phyloP scores from a whole-genome alignment of 2,888 invertebrate species.

The Pherbina coryleti region DNA sequence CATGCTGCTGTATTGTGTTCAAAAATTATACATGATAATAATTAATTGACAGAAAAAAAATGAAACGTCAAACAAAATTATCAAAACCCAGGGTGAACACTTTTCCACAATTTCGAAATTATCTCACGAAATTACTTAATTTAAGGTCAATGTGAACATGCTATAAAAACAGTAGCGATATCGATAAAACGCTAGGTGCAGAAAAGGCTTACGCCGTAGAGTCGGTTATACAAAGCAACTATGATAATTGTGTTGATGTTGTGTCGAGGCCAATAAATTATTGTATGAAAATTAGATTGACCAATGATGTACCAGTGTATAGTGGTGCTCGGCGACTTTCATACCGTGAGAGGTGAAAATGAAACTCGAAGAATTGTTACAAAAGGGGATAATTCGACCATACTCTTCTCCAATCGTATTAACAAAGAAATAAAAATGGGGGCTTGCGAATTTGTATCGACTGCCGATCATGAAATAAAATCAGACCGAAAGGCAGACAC shows the following conservation, averaged over 20 bases:
- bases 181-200: background rate
- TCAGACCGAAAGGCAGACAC: background rate
- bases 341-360: background rate
- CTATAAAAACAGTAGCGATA: background rate
- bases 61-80: too few species aligned
- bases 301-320: background rate
- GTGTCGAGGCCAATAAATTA: background rate
- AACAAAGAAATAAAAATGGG: conserved; percentile 35
- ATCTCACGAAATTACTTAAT: too few species aligned
- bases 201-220: background rate
- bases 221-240: background rate
- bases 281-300: background rate
- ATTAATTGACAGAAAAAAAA: too few species aligned
- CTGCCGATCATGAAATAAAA: background rate
- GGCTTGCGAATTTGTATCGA: conserved; percentile 25
- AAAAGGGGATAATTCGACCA: too few species aligned
- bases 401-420: conserved; percentile 22
- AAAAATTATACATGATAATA: too few species aligned
- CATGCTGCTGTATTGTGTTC: too few species aligned
- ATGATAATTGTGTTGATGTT: background rate
- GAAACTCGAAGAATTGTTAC: too few species aligned
- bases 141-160: too few species aligned
- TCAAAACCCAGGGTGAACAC: too few species aligned
- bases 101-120: too few species aligned
- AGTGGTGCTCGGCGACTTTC: background rate